Percentiles rank a stretch among this genome's conserved stretches.
Evolutionary conservation across 2,113 vertebrate genomes (phyloP).

Genomic region (Manacus vitellinus): DNA sequence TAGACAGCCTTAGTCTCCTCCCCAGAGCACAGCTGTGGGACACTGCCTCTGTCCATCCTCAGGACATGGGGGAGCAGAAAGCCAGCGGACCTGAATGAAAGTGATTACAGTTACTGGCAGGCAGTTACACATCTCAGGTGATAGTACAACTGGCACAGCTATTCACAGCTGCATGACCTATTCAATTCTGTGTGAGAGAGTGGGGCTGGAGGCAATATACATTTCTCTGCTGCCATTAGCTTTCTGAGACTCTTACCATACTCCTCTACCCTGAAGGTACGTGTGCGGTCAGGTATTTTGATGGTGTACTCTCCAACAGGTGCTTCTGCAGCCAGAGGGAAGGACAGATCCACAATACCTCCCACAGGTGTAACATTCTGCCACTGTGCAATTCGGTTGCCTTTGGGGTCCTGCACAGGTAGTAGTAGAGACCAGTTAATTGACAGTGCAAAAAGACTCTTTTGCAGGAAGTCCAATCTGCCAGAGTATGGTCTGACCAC

Average conservation of each 20-base stretch:
- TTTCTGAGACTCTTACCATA: conserved; percentile 36
- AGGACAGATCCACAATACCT: conserved; percentile 59
- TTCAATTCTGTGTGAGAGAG: neutral
- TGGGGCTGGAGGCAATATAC: neutral
- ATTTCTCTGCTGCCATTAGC: neutral
- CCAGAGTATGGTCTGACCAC: neutral
- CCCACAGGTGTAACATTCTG: conserved; percentile 14
- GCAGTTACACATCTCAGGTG: neutral
- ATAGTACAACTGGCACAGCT: neutral
- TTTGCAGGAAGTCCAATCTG: neutral
- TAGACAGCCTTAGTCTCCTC: neutral
- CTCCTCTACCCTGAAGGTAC: conserved; percentile 53
- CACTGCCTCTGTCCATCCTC: neutral
- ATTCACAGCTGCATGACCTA: neutral
- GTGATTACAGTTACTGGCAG: neutral
- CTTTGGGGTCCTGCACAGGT: conserved; percentile 41
- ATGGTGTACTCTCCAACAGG: conserved; percentile 30
- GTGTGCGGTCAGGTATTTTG: neutral
- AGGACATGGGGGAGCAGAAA: neutral
- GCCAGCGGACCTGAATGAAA: neutral
- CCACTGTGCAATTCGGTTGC: conserved; percentile 61
- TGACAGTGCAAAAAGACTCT: neutral
- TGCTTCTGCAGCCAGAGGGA: conserved; percentile 53
- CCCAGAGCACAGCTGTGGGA: neutral
- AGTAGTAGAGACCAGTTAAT: neutral